Conservation (phyloP, 1,140 invertebrate species). For the Apis dorsata region DNA sequence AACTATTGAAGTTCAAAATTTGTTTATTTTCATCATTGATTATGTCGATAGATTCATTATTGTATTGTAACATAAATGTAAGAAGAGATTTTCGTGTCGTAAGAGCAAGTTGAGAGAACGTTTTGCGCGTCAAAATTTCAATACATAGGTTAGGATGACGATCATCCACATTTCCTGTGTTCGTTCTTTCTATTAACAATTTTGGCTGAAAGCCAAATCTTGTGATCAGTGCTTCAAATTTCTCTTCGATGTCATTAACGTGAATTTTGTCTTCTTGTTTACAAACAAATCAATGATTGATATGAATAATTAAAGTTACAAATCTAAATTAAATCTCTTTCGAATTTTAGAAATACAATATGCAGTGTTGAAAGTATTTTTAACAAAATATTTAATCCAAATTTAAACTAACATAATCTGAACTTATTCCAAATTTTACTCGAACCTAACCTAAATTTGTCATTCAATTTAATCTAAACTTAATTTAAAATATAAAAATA, state of each 20-base stretch:
- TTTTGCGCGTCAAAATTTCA: conserved; percentile 36
- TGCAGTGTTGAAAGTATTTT: no score
- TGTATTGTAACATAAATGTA: not conserved
- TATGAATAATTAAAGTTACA: not conserved
- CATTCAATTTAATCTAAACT: no score
- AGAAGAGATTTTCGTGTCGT: not conserved
- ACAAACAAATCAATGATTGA: not conserved
- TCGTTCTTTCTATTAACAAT: conserved; percentile 46
- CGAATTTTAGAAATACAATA: no score
- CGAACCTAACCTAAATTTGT: no score
- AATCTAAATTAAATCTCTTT: no score
- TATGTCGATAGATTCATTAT: not conserved
- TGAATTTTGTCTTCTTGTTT: conserved; percentile 36
- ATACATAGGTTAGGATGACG: conserved; percentile 35
- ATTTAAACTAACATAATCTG: no score
- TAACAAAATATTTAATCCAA: no score
- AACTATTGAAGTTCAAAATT: no score
- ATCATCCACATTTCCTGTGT: conserved; percentile 47
- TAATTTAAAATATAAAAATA: no score
- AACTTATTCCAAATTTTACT: no score
- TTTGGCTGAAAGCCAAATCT: conserved; percentile 51
- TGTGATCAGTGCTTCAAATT: conserved; percentile 52
- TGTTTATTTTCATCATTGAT: not conserved
- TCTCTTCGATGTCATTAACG: conserved; percentile 48
- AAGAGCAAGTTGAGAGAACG: no score